A percentile compares a stretch with the other conserved stretches of the same genome.
These are phyloP conservation scores for Mesembrinibis cayennensis DNA, from an alignment of 2,113 vertebrate species.

Conservation along the genomic window DNA sequence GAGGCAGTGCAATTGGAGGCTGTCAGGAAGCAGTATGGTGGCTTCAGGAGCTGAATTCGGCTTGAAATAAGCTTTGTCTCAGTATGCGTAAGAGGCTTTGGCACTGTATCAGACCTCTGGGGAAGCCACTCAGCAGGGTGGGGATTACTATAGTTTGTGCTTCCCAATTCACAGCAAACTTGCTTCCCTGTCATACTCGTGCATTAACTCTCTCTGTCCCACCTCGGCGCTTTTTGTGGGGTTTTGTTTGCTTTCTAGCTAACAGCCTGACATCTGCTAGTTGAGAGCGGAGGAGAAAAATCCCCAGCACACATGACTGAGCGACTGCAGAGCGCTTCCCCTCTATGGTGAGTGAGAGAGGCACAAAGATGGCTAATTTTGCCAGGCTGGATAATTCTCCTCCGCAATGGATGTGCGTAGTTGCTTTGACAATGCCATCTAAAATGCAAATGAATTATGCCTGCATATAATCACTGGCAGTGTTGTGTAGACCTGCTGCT, in stretches of 20 bases:
- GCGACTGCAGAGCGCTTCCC: neutral
- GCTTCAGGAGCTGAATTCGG: slow-evolving; percentile 73
- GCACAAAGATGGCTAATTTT: slow-evolving; percentile 46
- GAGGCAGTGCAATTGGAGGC: slow-evolving; percentile 70
- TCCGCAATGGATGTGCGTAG: neutral
- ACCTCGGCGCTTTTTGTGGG: slow-evolving; percentile 3
- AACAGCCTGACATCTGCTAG: slow-evolving; percentile 11
- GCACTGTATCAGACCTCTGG: slow-evolving; percentile 80
- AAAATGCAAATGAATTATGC: slow-evolving; percentile 62
- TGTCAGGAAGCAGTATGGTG: slow-evolving; percentile 76
- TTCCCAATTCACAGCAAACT: slow-evolving; percentile 78
- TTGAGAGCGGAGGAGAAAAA: neutral
- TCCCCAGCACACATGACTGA: neutral
- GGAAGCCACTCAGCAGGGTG: slow-evolving; percentile 79
- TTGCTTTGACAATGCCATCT: slow-evolving; percentile 40
- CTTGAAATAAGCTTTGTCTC: slow-evolving; percentile 82
- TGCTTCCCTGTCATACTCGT: slow-evolving; percentile 63
- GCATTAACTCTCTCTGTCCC: slow-evolving; percentile 71
- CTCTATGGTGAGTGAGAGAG: neutral
- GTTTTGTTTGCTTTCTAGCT: neutral
- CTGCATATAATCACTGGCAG: neutral
- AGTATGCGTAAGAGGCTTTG: slow-evolving; percentile 77
- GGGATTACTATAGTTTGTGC: slow-evolving; percentile 78
- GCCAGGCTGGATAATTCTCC: slow-evolving; percentile 5
- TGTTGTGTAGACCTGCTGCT: neutral